These are phyloP conservation scores for Lasius platythorax DNA, from an alignment of 2,888 invertebrate species.

Conservation along the genomic window DNA sequence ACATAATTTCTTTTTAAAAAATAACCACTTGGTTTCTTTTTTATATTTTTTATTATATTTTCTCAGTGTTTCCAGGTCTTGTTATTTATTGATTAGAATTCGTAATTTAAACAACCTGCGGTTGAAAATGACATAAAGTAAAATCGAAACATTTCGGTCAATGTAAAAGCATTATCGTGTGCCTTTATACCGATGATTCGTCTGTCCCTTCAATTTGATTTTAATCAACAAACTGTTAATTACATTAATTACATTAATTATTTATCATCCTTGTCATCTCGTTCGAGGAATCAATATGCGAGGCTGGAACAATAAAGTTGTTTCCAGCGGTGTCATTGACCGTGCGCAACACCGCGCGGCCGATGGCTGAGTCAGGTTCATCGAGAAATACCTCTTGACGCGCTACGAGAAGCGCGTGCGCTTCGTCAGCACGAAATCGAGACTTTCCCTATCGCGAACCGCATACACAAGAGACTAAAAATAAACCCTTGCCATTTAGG, in stretches of 20 bases:
- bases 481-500: constrained; percentile 37
- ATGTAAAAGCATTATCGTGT: not conserved
- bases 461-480: constrained; percentile 38
- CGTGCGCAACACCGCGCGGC: constrained; percentile 43
- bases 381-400: constrained; percentile 51
- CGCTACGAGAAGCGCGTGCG: constrained; percentile 40
- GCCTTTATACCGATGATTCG: not conserved
- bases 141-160: not conserved
- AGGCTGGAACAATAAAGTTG: constrained; percentile 25
- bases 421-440: constrained; percentile 44
- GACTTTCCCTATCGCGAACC: constrained; percentile 35
- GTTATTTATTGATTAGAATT: not conserved
- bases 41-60: not conserved
- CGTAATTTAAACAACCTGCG: not conserved
- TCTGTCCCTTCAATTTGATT: not conserved
- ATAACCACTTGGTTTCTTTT: not conserved
- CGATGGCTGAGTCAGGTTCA: constrained; percentile 61
- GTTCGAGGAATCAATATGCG: constrained; percentile 14
- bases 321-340: constrained; percentile 37
- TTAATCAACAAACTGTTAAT: not conserved
- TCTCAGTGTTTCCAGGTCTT: not conserved
- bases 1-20: not conserved
- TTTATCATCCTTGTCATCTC: not conserved
- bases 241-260: not conserved
- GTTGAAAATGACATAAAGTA: not conserved